phyloP scores from a whole-genome alignment of 2,797 vertebrate species.

The Taeniopygia guttata region DNA sequence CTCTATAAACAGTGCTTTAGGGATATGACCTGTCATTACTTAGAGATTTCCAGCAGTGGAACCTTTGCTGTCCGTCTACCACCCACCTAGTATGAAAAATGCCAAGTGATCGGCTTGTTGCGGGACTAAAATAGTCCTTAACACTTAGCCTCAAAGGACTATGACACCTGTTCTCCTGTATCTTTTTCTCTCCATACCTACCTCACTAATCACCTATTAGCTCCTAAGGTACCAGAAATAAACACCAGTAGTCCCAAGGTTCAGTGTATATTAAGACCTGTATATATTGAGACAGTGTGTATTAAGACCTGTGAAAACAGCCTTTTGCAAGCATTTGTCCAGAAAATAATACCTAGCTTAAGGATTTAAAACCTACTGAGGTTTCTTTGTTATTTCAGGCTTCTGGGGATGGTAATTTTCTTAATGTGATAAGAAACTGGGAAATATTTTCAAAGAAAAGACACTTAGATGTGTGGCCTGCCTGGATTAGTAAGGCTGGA shows the following conservation, averaged over 20 bases:
- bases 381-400: constrained; percentile 62
- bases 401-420: constrained; percentile 59
- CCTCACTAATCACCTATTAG: constrained; percentile 64
- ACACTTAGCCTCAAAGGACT: background rate
- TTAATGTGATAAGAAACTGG: constrained; percentile 53
- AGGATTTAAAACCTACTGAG: constrained; percentile 11
- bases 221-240: constrained; percentile 61
- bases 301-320: constrained; percentile 30
- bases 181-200: constrained; percentile 43
- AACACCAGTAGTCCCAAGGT: constrained; percentile 44
- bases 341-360: constrained; percentile 70
- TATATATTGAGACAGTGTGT: background rate
- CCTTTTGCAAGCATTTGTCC: constrained; percentile 28
- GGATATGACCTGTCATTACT: constrained; percentile 54
- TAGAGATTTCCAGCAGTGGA: constrained; percentile 54
- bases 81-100: constrained; percentile 64
- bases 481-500: constrained; percentile 1
- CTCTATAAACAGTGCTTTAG: background rate
- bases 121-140: background rate
- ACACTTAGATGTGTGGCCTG: constrained; percentile 19
- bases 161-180: constrained; percentile 44
- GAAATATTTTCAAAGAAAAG: constrained; percentile 60
- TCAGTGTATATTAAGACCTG: constrained; percentile 4
- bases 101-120: background rate
- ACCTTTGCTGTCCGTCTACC: constrained; percentile 49